Evolutionary conservation across 2,113 vertebrate genomes (phyloP), one percentile per base, ranked within the genome.

Genomic region (Albula glossodonta): DNA sequence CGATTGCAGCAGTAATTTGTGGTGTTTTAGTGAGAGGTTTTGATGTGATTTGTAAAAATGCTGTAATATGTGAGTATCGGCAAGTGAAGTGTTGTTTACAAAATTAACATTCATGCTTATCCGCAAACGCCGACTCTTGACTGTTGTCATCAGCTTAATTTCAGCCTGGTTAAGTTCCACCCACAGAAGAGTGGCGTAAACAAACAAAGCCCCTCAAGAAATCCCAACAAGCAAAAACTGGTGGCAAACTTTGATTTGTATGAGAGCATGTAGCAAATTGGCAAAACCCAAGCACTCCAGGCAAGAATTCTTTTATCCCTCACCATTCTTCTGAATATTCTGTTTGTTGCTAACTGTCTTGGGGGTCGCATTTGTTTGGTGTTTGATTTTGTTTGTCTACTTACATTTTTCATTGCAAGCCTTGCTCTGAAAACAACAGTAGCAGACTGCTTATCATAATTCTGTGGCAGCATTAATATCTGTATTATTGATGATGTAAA

Each of bases 11-110:
- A 92, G 84, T 78, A 60, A 94, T 93, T 81, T 91, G 90, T 52
- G 31, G 51, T 81, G 86, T 91, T 90, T 90, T 87, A 86, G 86
- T 86, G 88, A 87, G 84, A n/a, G 53, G 53, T 87, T 82, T 63
- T 94, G 92, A 92, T 92, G 90, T 52, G 56, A 85, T 92, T 93
- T 92, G 88, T 91, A 93, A 93, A 93, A 90, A 86, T 90, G 89
- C 25, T 31, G 53, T 85, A 53, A 63, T 70, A 70, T 79, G 70
- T 80, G 25, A 57, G 52, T 50, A 17, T 17, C 17, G 60, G 17
- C 60, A 17, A 63, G 60, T 63, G 80, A 80, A 80, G 78, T 56
- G 12, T 25, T 84, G 83, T 84, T 84, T 79, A 84, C 83, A 31
- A 48, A 57, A 78, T 19, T 9, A 17, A 84, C 74, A 57, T 84